Percentiles rank a stretch among this genome's conserved stretches.
phyloP scores from a whole-genome alignment of 2,113 vertebrate genomes.

The Mandrillus leucophaeus region DNA sequence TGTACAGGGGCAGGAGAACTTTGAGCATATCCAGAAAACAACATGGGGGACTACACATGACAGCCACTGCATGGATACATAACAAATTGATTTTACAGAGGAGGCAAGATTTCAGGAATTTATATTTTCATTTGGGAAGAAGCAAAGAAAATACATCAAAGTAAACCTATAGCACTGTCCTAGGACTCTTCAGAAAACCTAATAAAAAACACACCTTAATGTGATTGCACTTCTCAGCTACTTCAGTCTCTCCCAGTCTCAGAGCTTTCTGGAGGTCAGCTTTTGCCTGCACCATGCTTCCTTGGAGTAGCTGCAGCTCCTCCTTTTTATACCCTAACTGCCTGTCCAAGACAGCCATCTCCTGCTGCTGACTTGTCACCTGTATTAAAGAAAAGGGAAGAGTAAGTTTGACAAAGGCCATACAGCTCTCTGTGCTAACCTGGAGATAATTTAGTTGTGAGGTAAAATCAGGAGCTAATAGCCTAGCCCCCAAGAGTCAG shows the following conservation, averaged over 20 bases:
- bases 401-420: background rate
- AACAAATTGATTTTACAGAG: background rate
- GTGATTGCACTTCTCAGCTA: constrained; percentile 81
- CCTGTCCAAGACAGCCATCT: constrained; percentile 82
- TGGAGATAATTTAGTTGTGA: background rate
- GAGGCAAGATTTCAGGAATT: background rate
- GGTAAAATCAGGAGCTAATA: background rate
- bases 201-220: constrained; percentile 80
- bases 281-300: constrained; percentile 83
- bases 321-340: constrained; percentile 82
- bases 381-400: constrained; percentile 60
- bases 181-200: background rate
- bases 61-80: background rate
- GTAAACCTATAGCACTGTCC: background rate
- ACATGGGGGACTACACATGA: accelerated
- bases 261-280: constrained; percentile 85
- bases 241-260: constrained; percentile 85
- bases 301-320: constrained; percentile 84
- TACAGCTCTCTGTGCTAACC: background rate
- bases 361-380: constrained; percentile 84
- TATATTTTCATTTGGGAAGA: background rate
- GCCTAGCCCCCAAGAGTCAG: background rate
- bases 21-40: background rate
- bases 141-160: background rate
- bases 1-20: background rate